Evolutionary conservation across 2,888 invertebrate species (phyloP).

Genomic region (Spilarctia lutea): DNA sequence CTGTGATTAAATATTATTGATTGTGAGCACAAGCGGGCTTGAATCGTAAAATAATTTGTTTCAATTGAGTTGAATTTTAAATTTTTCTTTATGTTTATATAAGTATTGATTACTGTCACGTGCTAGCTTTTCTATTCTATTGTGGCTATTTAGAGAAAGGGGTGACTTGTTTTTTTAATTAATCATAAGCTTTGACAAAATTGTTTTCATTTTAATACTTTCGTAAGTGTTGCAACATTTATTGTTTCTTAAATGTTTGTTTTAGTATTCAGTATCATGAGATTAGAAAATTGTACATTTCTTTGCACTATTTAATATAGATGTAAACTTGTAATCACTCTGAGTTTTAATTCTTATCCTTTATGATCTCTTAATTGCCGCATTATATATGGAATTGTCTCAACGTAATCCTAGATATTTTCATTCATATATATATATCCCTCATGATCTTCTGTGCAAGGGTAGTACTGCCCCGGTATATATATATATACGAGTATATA

Average conservation of each 20-base stretch:
- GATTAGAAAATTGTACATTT: not conserved
- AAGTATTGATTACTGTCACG: conserved; percentile 20
- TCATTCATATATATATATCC: too few relatives aligned
- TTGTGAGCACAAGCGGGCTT: conserved; percentile 72
- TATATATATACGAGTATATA: too few relatives aligned
- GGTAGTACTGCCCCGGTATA: too few relatives aligned
- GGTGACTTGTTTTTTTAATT: not conserved
- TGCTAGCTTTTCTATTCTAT: not conserved
- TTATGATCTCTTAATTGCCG: too few relatives aligned
- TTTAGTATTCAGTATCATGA: not conserved
- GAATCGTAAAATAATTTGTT: conserved; percentile 80
- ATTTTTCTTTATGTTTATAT: conserved; percentile 26
- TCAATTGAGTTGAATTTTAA: conserved; percentile 75
- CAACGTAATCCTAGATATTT: too few relatives aligned
- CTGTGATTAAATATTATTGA: conserved; percentile 80
- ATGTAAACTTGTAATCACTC: not conserved
- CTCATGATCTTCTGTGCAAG: too few relatives aligned
- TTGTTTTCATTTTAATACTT: too few relatives aligned
- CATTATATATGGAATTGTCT: too few relatives aligned
- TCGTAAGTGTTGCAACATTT: not conserved
- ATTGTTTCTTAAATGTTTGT: not conserved
- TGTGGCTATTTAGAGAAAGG: not conserved
- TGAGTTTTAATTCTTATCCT: not conserved
- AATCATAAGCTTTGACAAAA: too few relatives aligned
- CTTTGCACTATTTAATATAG: not conserved